Evolutionary conservation across 2,113 vertebrate species (phyloP).

Genomic region (Panthera uncia): DNA sequence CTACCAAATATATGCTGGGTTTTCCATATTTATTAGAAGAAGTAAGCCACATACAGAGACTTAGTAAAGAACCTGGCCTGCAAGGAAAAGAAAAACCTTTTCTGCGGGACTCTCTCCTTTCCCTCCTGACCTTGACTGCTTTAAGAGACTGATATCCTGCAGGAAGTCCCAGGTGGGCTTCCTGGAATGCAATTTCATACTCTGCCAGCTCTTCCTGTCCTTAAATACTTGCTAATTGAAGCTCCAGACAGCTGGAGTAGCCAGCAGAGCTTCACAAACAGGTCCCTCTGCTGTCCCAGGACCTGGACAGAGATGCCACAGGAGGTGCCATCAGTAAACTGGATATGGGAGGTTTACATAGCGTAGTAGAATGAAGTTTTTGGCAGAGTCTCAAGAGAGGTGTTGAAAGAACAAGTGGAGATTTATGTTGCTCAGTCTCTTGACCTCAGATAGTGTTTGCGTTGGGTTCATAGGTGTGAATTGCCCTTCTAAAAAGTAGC

Average conservation of each 20-base stretch:
- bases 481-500: conserved; percentile 31
- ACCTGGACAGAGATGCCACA: background rate
- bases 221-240: conserved; percentile 1
- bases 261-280: background rate
- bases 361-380: background rate
- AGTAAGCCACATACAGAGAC: background rate
- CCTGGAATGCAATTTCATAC: background rate
- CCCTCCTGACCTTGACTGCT: background rate
- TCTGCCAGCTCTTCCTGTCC: background rate
- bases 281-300: background rate
- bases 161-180: background rate
- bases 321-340: conserved; percentile 19
- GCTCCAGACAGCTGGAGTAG: background rate
- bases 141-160: background rate
- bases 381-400: conserved; percentile 27
- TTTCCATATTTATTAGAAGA: background rate
- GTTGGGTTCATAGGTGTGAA: conserved; percentile 28
- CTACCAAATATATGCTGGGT: background rate
- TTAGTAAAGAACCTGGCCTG: background rate
- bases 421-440: conserved; percentile 30
- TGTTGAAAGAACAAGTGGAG: conserved; percentile 54
- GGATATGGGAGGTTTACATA: conserved; percentile 38
- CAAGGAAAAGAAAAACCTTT: background rate
- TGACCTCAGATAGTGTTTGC: conserved; percentile 18
- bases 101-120: background rate